Percentiles rank a stretch among this genome's conserved stretches.
phyloP scores from a whole-genome alignment of 2,797 vertebrate species.

The Cossypha heuglini region DNA sequence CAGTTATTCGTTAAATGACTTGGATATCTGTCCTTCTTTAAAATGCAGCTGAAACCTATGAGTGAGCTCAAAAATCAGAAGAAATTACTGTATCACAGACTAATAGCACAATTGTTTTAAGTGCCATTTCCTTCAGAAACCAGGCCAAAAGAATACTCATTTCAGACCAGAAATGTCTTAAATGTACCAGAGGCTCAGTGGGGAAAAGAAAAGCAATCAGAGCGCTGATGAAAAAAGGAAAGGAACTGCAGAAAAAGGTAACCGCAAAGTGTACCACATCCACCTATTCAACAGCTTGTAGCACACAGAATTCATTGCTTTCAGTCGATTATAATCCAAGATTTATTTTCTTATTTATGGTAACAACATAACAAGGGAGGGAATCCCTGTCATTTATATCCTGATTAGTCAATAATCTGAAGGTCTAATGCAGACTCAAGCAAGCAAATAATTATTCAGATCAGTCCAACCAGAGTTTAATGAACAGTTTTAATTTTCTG shows the following conservation, averaged over 20 bases:
- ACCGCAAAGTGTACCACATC: background rate
- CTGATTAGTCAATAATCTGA: background rate
- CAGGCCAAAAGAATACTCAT: slow-evolving; percentile 1
- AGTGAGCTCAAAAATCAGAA: background rate
- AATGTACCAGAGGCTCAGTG: background rate
- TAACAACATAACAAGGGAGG: background rate
- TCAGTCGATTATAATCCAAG: background rate
- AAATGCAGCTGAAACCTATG: background rate
- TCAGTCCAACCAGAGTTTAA: background rate
- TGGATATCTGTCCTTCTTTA: background rate
- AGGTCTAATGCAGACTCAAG: background rate
- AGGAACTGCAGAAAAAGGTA: background rate
- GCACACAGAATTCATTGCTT: background rate
- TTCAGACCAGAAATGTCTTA: background rate
- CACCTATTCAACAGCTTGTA: background rate
- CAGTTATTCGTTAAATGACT: background rate
- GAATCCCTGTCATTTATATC: background rate
- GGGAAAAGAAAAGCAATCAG: background rate
- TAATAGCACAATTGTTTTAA: background rate
- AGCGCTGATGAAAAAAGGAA: background rate
- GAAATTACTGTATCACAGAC: background rate
- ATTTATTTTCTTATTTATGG: background rate
- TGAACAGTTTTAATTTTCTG: background rate
- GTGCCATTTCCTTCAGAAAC: background rate
- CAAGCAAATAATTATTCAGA: background rate